phyloP scores from a whole-genome alignment of 2,888 invertebrate genomes.

The Agrilus biguttatus region DNA sequence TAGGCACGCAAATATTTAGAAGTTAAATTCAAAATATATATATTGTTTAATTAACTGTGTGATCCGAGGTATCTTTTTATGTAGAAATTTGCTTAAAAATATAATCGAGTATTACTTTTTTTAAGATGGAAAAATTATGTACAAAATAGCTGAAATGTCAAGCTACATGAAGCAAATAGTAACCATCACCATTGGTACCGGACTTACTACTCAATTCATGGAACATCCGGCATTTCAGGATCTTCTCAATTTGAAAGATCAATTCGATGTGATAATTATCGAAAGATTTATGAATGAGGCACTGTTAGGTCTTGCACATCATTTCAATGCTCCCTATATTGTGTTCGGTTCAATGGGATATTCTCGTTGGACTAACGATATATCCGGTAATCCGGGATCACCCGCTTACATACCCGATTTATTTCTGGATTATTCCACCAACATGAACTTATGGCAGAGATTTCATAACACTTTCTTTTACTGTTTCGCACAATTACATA shows the following conservation, averaged over 20 bases:
- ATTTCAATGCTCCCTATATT: conserved; percentile 26
- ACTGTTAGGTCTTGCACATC: conserved; percentile 24
- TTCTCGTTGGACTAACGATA: conserved; percentile 31
- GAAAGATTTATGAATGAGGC: conserved; percentile 37
- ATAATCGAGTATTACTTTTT: too few relatives aligned
- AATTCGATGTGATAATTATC: conserved; percentile 29
- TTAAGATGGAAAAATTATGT: too few relatives aligned
- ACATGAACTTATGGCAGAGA: conserved; percentile 39
- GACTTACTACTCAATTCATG: conserved; percentile 2
- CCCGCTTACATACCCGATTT: conserved; percentile 36
- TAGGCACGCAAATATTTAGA: too few relatives aligned
- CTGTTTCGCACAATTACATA: conserved; percentile 8
- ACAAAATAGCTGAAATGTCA: too few relatives aligned
- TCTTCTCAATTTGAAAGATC: conserved; percentile 20
- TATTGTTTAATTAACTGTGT: too few relatives aligned
- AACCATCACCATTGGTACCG: too few relatives aligned
- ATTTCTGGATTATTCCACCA: conserved; percentile 27
- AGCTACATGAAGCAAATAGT: too few relatives aligned
- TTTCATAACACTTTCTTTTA: conserved; percentile 33
- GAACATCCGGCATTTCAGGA: conserved; percentile 17
- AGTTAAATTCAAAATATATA: too few relatives aligned
- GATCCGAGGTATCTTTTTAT: too few relatives aligned
- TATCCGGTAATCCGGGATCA: conserved; percentile 34
- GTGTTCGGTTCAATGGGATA: conserved; percentile 32
- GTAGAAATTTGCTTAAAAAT: too few relatives aligned